Conservation (phyloP, 1,140 invertebrate genomes). For the Drosophila nigrodunni region DNA sequence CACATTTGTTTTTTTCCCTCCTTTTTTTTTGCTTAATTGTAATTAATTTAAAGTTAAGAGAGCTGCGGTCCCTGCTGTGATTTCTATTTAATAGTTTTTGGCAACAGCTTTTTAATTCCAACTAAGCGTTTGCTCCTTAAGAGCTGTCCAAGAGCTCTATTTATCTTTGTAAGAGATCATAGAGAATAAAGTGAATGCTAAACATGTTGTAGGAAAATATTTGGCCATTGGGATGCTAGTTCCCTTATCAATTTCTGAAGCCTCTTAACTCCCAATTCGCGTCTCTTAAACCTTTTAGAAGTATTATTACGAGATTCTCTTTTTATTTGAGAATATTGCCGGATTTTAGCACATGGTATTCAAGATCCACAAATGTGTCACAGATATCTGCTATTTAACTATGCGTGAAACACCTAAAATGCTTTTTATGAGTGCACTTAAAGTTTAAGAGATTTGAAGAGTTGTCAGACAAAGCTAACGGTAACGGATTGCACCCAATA, state of each 20-base stretch:
- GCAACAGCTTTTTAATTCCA: conserved; percentile 17
- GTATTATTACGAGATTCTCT: too few relatives aligned
- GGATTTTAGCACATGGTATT: too few relatives aligned
- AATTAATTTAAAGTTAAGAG: conserved; percentile 47
- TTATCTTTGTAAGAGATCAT: not conserved
- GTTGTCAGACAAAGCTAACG: conserved; percentile 28
- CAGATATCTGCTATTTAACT: too few relatives aligned
- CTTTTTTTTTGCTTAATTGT: conserved; percentile 33
- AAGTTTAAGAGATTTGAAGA: conserved; percentile 21
- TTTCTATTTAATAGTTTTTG: conserved; percentile 32
- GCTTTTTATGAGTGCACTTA: conserved; percentile 29
- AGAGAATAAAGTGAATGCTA: not conserved
- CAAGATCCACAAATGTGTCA: too few relatives aligned
- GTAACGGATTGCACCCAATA: conserved; percentile 60
- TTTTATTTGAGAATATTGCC: too few relatives aligned
- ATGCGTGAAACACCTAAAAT: conserved; percentile 23
- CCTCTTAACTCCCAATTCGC: too few relatives aligned
- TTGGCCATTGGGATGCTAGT: too few relatives aligned
- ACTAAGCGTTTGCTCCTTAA: conserved; percentile 3
- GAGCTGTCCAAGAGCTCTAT: not conserved
- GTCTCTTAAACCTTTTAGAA: too few relatives aligned
- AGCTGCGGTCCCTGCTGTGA: conserved; percentile 19
- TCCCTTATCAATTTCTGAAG: too few relatives aligned
- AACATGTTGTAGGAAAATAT: too few relatives aligned
- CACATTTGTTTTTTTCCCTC: not conserved